Percentiles rank a stretch among this genome's conserved stretches.
Conservation (phyloP, 2,113 vertebrate genomes). For the Chitala chitala region DNA sequence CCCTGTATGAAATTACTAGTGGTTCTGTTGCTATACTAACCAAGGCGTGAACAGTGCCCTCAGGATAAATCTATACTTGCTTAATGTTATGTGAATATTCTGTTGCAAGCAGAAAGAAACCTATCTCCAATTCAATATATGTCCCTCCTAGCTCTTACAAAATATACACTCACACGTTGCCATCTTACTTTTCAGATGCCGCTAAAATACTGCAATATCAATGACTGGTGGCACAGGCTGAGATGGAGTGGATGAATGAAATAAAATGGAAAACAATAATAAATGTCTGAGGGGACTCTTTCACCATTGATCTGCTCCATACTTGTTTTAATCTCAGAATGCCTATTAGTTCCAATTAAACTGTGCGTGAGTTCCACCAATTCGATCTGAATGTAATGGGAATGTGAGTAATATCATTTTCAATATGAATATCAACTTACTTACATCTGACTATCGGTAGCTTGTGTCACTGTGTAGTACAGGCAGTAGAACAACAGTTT, state of each 20-base stretch:
- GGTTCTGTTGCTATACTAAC: conserved; percentile 25
- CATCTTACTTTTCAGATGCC: conserved; percentile 47
- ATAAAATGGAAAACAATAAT: conserved; percentile 15
- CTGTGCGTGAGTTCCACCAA: too few relatives aligned
- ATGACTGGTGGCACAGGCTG: conserved; percentile 5
- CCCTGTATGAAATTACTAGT: conserved; percentile 41
- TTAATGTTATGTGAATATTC: conserved; percentile 56
- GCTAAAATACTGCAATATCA: conserved; percentile 40
- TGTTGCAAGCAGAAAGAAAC: conserved; percentile 43
- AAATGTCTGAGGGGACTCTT: neutral
- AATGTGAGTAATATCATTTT: too few relatives aligned
- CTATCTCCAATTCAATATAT: conserved; percentile 52
- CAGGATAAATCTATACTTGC: conserved; percentile 56
- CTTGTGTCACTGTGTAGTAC: too few relatives aligned
- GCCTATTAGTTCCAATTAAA: neutral
- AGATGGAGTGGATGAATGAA: neutral
- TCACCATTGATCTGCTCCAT: neutral
- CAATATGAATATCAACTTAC: too few relatives aligned
- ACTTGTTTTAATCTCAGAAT: neutral
- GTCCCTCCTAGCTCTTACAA: conserved; percentile 29
- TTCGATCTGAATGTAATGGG: too few relatives aligned
- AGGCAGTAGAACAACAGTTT: too few relatives aligned
- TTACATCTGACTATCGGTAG: too few relatives aligned
- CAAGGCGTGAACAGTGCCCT: conserved; percentile 42
- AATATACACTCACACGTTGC: conserved; percentile 35